A percentile compares a stretch with the other conserved stretches of the same genome.
phyloP scores from a whole-genome alignment of 2,113 vertebrate genomes.

The Balaeniceps rex region DNA sequence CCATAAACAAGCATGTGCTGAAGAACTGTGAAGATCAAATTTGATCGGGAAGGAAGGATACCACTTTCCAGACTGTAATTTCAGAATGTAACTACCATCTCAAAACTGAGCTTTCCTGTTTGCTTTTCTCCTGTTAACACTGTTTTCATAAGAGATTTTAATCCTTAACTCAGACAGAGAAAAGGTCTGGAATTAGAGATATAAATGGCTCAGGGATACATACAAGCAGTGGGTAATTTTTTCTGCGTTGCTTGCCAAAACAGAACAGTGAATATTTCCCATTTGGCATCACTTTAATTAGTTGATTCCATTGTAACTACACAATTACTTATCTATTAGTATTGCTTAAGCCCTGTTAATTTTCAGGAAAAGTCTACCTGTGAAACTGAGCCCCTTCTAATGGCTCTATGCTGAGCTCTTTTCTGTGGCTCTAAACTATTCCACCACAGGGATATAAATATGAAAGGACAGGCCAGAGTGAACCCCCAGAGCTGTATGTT shows the following conservation, averaged over 20 bases:
- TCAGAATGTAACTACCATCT: not conserved
- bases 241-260: slow-evolving; percentile 20
- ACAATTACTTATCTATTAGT: slow-evolving; percentile 46
- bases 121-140: slow-evolving; percentile 26
- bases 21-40: not conserved
- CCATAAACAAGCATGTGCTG: not conserved
- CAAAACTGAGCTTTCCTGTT: slow-evolving; percentile 7
- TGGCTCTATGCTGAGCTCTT: not conserved
- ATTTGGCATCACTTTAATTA: slow-evolving; percentile 54
- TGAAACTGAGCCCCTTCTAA: not conserved
- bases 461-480: not conserved
- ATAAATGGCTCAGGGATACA: slow-evolving; percentile 9
- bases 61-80: not conserved
- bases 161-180: slow-evolving; percentile 15
- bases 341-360: slow-evolving; percentile 11
- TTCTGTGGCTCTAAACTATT: not conserved
- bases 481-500: not conserved
- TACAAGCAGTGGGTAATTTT: not conserved
- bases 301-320: slow-evolving; percentile 37
- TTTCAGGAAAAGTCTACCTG: not conserved
- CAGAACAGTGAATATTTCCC: slow-evolving; percentile 39
- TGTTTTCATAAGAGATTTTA: slow-evolving; percentile 31
- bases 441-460: not conserved
- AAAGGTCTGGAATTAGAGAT: slow-evolving; percentile 45
- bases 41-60: not conserved